A percentile compares a stretch with the other conserved stretches of the same genome.
Conservation (phyloP, 23 tunicate species). For the Trididemnum clinides region DNA sequence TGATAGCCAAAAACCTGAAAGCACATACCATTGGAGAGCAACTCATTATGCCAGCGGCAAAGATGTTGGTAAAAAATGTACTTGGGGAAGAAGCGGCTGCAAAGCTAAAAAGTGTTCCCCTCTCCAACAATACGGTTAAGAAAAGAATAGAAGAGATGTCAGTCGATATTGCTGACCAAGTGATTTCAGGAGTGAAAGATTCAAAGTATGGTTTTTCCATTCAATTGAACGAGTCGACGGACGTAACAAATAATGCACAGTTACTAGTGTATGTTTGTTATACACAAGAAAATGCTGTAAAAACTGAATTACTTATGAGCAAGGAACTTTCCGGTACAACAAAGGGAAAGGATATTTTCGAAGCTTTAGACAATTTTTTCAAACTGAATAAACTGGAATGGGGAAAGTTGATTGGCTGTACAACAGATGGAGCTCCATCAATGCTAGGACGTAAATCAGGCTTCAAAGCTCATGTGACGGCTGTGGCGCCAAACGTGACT, state of each 20-base stretch:
- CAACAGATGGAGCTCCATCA: constrained; percentile 61
- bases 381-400: constrained; percentile 70
- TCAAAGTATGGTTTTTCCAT: constrained; percentile 42
- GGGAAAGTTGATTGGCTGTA: no score
- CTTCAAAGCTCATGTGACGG: constrained; percentile 64
- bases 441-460: constrained; percentile 64
- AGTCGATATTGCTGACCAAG: constrained; percentile 53
- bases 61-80: constrained; percentile 49
- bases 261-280: constrained; percentile 50
- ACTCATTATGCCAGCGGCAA: constrained; percentile 53
- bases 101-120: constrained; percentile 53
- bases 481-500: constrained; percentile 63
- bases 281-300: constrained; percentile 51
- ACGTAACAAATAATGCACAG: constrained; percentile 36
- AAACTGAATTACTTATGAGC: constrained; percentile 50
- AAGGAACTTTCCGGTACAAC: constrained; percentile 47
- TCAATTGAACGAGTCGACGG: constrained; percentile 50
- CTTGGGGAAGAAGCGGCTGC: constrained; percentile 52
- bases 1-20: constrained; percentile 60
- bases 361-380: constrained; percentile 48
- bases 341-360: constrained; percentile 41
- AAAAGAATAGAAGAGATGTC: constrained; percentile 55
- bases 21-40: constrained; percentile 64
- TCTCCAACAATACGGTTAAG: constrained; percentile 42
- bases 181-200: constrained; percentile 37